Conservation (phyloP, 2,797 vertebrate genomes). For the Rhodeus uyekii region DNA sequence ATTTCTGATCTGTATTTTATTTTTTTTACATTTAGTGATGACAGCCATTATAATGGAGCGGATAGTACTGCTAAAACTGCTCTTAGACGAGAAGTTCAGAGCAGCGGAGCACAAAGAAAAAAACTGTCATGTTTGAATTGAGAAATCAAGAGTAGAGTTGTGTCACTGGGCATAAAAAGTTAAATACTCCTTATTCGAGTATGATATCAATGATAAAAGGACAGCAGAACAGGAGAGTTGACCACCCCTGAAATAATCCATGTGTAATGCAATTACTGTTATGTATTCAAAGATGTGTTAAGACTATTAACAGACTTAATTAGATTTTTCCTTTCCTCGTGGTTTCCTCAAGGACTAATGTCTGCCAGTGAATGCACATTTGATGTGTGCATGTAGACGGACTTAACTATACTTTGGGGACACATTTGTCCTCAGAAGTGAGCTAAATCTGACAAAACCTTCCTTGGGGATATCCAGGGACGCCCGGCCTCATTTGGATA, state of each 20-base stretch:
- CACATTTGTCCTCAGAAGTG: background rate
- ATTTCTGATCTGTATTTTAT: background rate
- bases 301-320: slow-evolving; percentile 6
- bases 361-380: background rate
- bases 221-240: background rate
- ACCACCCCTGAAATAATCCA: slow-evolving; percentile 22
- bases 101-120: background rate
- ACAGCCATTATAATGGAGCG: background rate
- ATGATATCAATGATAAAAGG: slow-evolving; percentile 34
- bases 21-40: slow-evolving; percentile 8
- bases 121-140: background rate
- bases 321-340: background rate
- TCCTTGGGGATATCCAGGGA: background rate
- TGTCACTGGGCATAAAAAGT: background rate
- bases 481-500: background rate
- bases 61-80: background rate
- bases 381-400: background rate
- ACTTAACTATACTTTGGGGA: slow-evolving; percentile 15
- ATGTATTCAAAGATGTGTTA: background rate
- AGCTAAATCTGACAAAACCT: background rate
- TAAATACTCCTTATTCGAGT: slow-evolving; percentile 16
- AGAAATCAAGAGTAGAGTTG: background rate
- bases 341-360: background rate
- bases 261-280: slow-evolving; percentile 16
- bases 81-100: background rate